Evolutionary conservation across 2,888 invertebrate genomes (phyloP).

Genomic region (Dione juno): DNA sequence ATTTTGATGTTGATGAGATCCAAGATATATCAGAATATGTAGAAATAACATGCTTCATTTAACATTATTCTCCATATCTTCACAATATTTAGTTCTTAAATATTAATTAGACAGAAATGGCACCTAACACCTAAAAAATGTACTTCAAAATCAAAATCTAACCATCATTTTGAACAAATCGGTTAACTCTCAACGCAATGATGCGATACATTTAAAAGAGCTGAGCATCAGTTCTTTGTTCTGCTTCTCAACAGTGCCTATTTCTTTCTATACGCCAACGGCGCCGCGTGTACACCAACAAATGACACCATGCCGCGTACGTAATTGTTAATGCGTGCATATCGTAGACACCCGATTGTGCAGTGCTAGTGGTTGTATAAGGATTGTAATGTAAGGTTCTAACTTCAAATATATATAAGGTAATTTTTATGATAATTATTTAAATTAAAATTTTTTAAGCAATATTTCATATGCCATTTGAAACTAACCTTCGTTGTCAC

Average conservation of each 20-base stretch:
- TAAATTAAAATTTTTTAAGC: no score
- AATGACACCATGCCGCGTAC: slow-evolving; percentile 53
- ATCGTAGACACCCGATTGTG: not conserved
- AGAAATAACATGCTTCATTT: no score
- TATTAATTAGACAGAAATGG: no score
- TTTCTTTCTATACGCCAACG: slow-evolving; percentile 13
- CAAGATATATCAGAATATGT: no score
- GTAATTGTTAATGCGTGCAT: slow-evolving; percentile 52
- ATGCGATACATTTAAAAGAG: slow-evolving; percentile 2
- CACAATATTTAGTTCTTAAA: no score
- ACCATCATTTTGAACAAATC: not conserved
- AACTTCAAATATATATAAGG: not conserved
- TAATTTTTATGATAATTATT: no score
- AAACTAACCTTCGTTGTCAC: no score
- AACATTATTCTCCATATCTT: no score
- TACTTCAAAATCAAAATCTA: not conserved
- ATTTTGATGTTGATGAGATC: no score
- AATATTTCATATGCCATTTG: no score
- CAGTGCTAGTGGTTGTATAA: not conserved
- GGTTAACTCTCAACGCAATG: not conserved
- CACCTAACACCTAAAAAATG: no score
- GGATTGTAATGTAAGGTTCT: not conserved
- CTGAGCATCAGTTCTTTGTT: not conserved
- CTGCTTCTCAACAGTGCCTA: not conserved
- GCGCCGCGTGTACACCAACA: slow-evolving; percentile 49